A percentile compares a stretch with the other conserved stretches of the same genome.
Conservation (phyloP, 2,797 vertebrate genomes). For the Microcaecilia unicolor region DNA sequence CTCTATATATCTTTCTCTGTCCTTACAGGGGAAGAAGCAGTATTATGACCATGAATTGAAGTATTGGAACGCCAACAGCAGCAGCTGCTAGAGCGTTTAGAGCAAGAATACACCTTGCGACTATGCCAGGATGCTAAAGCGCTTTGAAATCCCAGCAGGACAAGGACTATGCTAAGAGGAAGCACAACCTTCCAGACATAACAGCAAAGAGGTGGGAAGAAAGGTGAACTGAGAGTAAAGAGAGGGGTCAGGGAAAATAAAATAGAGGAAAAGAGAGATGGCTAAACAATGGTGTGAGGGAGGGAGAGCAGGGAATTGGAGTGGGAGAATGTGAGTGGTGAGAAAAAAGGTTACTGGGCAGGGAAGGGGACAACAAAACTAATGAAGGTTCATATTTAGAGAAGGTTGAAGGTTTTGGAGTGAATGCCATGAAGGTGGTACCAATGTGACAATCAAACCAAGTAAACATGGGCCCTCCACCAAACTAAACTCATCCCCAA, state of each 20-base stretch:
- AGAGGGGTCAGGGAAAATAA: neutral
- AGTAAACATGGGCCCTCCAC: no score
- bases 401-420: no score
- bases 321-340: no score
- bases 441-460: no score
- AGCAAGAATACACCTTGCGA: slow-evolving; percentile 32
- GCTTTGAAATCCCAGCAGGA: slow-evolving; percentile 51
- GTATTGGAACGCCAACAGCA: slow-evolving; percentile 31
- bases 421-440: no score
- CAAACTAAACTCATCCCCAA: no score
- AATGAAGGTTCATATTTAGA: no score
- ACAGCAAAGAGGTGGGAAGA: slow-evolving; percentile 42
- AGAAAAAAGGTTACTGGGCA: no score
- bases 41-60: slow-evolving; percentile 55
- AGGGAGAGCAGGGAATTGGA: no score
- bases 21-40: slow-evolving; percentile 48
- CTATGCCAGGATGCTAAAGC: slow-evolving; percentile 47
- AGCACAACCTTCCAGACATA: slow-evolving; percentile 13
- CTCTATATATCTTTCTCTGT: no score
- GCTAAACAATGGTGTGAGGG: no score
- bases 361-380: no score
- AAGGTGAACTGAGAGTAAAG: neutral
- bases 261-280: neutral
- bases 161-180: slow-evolving; percentile 30
- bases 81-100: slow-evolving; percentile 39